These are phyloP conservation scores for Oscarella lobularis DNA, from an alignment of 37 sponge, comb jelly and placozoan species.

Conservation along the genomic window DNA sequence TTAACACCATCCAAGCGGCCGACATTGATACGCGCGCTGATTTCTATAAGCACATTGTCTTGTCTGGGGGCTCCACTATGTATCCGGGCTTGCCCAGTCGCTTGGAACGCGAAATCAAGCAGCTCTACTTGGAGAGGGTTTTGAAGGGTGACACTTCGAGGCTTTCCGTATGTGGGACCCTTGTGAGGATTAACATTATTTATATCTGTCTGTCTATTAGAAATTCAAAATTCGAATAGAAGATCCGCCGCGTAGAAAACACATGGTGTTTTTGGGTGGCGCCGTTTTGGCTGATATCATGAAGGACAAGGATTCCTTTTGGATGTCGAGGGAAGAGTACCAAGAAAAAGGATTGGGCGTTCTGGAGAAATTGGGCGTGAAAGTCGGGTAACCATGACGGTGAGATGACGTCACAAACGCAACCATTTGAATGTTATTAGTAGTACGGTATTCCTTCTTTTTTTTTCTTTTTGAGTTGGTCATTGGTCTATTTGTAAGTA, in stretches of 20 bases:
- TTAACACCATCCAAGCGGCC: slow-evolving; percentile 96
- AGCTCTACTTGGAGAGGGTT: slow-evolving; percentile 92
- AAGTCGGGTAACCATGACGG: background rate
- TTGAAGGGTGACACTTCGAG: slow-evolving; percentile 85
- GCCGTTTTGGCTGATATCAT: slow-evolving; percentile 98
- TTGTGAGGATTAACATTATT: background rate
- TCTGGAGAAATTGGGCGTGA: slow-evolving; percentile 88
- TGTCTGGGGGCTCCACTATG: slow-evolving; percentile 98
- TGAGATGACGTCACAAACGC: background rate
- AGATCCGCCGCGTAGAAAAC: slow-evolving; percentile 97
- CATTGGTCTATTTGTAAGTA: background rate
- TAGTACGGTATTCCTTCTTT: background rate
- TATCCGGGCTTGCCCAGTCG: slow-evolving; percentile 98
- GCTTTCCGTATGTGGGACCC: slow-evolving; percentile 61
- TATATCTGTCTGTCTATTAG: slow-evolving; percentile 16
- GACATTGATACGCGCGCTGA: slow-evolving; percentile 94
- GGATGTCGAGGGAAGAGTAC: slow-evolving; percentile 98
- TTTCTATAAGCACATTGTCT: slow-evolving; percentile 99
- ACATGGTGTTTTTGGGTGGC: slow-evolving; percentile 98
- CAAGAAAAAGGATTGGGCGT: slow-evolving; percentile 92
- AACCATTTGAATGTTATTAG: background rate
- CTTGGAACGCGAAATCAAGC: slow-evolving; percentile 97
- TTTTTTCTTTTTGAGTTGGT: background rate
- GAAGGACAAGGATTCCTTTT: slow-evolving; percentile 87
- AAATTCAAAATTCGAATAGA: slow-evolving; percentile 99